These are phyloP conservation scores for Pangasius macronema DNA, from an alignment of 2,797 vertebrate species.

Conservation along the genomic window DNA sequence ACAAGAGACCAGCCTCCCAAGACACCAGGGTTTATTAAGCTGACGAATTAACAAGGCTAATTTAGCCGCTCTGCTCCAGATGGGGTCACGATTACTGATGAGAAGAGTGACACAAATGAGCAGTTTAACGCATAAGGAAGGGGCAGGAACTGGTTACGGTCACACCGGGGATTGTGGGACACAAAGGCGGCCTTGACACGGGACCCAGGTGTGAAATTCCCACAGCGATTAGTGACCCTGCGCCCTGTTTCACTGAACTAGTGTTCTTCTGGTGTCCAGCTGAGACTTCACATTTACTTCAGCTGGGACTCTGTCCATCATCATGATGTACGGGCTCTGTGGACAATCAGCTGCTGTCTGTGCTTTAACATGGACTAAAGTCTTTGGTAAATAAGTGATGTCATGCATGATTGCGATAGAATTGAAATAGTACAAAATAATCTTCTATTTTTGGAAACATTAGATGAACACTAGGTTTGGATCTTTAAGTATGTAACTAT, in stretches of 20 bases:
- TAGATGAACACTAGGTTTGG: background rate
- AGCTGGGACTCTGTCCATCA: constrained; percentile 4
- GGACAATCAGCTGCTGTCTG: constrained; percentile 6
- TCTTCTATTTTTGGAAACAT: background rate
- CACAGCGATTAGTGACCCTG: constrained; percentile 40
- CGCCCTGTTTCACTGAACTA: constrained; percentile 30
- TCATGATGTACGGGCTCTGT: background rate
- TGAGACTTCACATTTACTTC: constrained; percentile 54
- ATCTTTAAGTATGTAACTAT: too few species aligned
- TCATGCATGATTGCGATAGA: background rate
- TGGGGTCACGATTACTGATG: constrained; percentile 59
- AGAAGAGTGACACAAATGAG: constrained; percentile 56
- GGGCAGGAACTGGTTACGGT: background rate
- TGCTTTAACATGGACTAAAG: background rate
- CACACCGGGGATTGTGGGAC: constrained; percentile 29
- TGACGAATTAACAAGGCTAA: constrained; percentile 73
- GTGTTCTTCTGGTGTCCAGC: constrained; percentile 63
- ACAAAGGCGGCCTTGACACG: constrained; percentile 53
- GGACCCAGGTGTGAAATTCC: constrained; percentile 66
- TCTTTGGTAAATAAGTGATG: background rate
- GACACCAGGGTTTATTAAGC: constrained; percentile 68
- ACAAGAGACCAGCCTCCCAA: constrained; percentile 62
- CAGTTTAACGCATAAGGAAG: constrained; percentile 43
- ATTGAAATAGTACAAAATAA: background rate
- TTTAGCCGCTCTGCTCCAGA: constrained; percentile 70